Base-by-base conservation (phyloP, 2,888 invertebrate genomes). In the Leptothorax acervorum region DNA sequence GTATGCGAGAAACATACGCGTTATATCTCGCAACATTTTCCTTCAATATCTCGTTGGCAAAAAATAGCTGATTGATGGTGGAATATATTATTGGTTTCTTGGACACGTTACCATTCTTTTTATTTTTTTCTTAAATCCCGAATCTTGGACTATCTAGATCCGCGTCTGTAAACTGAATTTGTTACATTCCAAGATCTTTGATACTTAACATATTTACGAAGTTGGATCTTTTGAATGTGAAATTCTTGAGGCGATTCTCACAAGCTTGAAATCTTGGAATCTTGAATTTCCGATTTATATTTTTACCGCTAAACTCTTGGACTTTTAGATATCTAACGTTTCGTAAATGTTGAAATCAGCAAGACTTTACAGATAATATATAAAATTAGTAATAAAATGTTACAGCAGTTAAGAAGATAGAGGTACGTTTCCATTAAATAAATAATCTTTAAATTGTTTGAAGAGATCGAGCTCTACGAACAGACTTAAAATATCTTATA, bases 191-290 rank as follows among this genome's bases (percentile, higher is more conserved):
- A 18, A 35, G n/a, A 51, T 65, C 11, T 39, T 39, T 28, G 23
- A 76, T 35, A 53, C 35, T 76, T 51, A 51, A 75, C 23, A 48
- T 62, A 75, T 75, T 63, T 75, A 65, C 35, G 18, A 65, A 35
- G 31, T 65, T 51, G 48, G 15, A 51, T 28, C 51, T 39, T 65
- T 76, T 65, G 11, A 51, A 63, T 23, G 51, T 65, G 15, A 65
- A 39, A 23, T 76, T 51, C 23, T 23, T 51, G 18, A 23, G 6
- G 5, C 23, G 11, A 12, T 65, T 5, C 15, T 23, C 23, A n/a
- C 48, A 18, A 65, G 66, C 23, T 76, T 39, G 35, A 48, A 11
- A 65, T 6, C 23, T 23, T 28, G n/a, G 18, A 51, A 65, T 65
- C 31, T 31, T 18, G 35, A 51, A 51, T 75, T 39, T 51, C 9